Evolutionary conservation across 2,797 vertebrate species (phyloP), one percentile per base, ranked within the genome.

Genomic region (Labroides dimidiatus): DNA sequence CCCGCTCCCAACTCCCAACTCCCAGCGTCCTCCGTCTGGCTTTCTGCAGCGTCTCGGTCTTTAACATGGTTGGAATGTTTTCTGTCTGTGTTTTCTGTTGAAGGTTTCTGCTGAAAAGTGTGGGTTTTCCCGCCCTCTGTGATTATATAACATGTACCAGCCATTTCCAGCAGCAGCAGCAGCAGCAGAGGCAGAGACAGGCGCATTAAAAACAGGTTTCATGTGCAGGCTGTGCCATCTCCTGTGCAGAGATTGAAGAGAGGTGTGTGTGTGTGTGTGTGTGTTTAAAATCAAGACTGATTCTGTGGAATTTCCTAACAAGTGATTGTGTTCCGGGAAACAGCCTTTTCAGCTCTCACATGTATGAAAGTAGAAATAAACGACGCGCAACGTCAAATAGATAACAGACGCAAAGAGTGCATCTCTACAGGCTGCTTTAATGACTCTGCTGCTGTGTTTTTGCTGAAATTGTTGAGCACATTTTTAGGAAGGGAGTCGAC

Each of bases 71-170:
- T 85, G 90, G 89, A 91, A 90, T 90, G 80, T 87, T 89, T 90
- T 90, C 77, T 76, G 82, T 85, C 84, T 87, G 86, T 88, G 70
- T 84, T 87, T 87, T 84, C 69, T 82, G 83, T 59, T 60, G 82
- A 91, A 92, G 89, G 90, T 89, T n/a, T 89, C 79, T 84, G 88
- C 85, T 72, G 84, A 84, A 85, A 86, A 91, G 91, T 91, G 92
- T 93, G 91, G 91, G 87, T 89, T 93, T 93, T 92, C 92, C 93
- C 91, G 91, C 91, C 92, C 90, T 93, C 88, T 92, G 89, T 80
- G 90, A 92, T 94, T 94, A 94, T 93, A 92, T 94, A 94, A 94
- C 91, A 66, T 87, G 88, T 81, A 92, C 90, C 92, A 92, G 92
- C 91, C 89, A 82, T 85, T 90, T 91, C 84, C 91, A 92, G 90